Percentiles rank a stretch among this genome's conserved stretches.
These are phyloP conservation scores for Sarcophaga variegata DNA, from an alignment of 2,888 invertebrate genomes.

Conservation along the genomic window DNA sequence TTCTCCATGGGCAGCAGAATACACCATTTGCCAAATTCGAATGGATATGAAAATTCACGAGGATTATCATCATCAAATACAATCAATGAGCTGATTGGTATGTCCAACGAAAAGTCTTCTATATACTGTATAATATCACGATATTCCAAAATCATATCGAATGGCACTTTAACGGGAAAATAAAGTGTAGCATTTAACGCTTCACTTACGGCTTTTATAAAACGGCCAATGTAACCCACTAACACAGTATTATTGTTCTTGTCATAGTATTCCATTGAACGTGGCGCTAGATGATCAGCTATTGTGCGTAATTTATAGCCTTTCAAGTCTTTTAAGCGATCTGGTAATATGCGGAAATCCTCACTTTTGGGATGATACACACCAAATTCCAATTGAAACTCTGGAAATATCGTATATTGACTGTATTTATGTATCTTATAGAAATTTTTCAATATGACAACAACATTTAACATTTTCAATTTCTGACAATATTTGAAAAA, in stretches of 20 bases:
- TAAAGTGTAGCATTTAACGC: conserved; percentile 45
- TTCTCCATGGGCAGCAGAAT: conserved; percentile 65
- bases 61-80: conserved; percentile 9
- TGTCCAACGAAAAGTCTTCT: conserved; percentile 55
- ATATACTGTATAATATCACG: conserved; percentile 37
- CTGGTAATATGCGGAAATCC: conserved; percentile 10
- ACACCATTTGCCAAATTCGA: conserved; percentile 62
- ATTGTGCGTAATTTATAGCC: conserved; percentile 59
- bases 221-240: conserved; percentile 56
- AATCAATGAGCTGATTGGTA: conserved; percentile 44
- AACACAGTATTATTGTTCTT: conserved; percentile 18
- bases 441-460: conserved; percentile 51
- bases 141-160: conserved; percentile 27
- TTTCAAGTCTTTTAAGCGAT: conserved; percentile 45
- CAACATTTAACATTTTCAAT: conserved; percentile 60
- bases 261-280: conserved; percentile 60
- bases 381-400: conserved; percentile 41
- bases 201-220: conserved; percentile 46
- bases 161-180: conserved; percentile 27
- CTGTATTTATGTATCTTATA: conserved; percentile 16
- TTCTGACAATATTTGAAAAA: conserved; percentile 27
- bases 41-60: conserved; percentile 62
- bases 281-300: conserved; percentile 56
- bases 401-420: conserved; percentile 60
- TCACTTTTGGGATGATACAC: neutral